phyloP scores from a whole-genome alignment of 37 sponge, comb jelly and placozoan genomes.

The Spongilla lacustris region DNA sequence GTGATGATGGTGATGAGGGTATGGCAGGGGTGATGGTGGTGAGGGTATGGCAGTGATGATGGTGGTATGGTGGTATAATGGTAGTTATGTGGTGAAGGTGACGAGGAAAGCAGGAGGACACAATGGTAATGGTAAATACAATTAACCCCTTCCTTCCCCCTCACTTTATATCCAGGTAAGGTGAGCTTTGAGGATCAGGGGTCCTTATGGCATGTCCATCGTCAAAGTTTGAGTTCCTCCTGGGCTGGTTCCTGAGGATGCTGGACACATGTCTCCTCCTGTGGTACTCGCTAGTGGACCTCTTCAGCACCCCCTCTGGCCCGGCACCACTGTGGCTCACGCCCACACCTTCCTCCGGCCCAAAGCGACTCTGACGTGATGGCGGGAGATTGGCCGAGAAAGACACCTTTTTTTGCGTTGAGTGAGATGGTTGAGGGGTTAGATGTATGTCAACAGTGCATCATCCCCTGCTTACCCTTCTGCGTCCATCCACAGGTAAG shows the following conservation, averaged over 20 bases:
- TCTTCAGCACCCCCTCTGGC: not conserved
- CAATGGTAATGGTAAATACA: too few relatives aligned
- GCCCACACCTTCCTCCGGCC: slow-evolving; percentile 29
- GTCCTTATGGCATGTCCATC: not conserved
- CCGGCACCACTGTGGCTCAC: not conserved
- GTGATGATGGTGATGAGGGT: too few relatives aligned
- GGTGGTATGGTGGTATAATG: too few relatives aligned
- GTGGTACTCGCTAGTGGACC: not conserved
- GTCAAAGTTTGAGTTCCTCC: not conserved
- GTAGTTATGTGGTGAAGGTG: too few relatives aligned
- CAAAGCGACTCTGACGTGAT: slow-evolving; percentile 54
- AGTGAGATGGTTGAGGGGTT: too few relatives aligned
- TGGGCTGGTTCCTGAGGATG: slow-evolving; percentile 12
- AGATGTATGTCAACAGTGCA: too few relatives aligned
- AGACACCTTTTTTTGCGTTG: slow-evolving; percentile 22
- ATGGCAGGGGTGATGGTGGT: too few relatives aligned
- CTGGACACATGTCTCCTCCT: slow-evolving; percentile 14
- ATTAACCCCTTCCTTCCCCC: too few relatives aligned
- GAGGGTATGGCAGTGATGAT: too few relatives aligned
- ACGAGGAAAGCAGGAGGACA: too few relatives aligned
- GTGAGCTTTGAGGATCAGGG: not conserved
- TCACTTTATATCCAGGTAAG: not conserved
- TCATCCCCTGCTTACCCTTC: too few relatives aligned
- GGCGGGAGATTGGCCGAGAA: slow-evolving; percentile 62
- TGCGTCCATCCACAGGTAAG: too few relatives aligned